Evolutionary conservation across 2,888 invertebrate species (phyloP), one percentile per base, ranked within the genome.

Genomic region (Julus scandinavius): DNA sequence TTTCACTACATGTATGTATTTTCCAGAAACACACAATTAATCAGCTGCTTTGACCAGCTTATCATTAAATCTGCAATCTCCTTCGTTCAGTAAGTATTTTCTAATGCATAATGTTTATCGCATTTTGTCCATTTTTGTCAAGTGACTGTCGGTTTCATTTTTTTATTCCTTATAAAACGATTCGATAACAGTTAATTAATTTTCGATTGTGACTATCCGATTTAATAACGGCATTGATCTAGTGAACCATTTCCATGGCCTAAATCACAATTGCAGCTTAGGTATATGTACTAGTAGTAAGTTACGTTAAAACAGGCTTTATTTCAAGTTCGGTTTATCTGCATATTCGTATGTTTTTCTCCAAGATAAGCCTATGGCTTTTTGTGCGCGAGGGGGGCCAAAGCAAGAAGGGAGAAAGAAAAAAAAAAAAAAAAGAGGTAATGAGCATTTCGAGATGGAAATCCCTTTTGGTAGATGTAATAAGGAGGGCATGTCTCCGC

Each of bases 201-300:
- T 80, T 80, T 80, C 38, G 80, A 80, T 80, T 38, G 72, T 72
- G 72, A 20, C 80, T 54, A 50, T 85, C 45, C 41, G 45, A 50
- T 87, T 49, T 20, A 58, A 58, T 58, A 87, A 87, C 87, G 58
- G 87, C 87, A 87, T 87, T 87, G 87, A 87, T 87, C 87, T 87
- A 87, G 87, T 87, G 87, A 63, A 7, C 87, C n/a, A 54, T 87
- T 87, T 87, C 17, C 54, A 40, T 87, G 87, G 54, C 87, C 87
- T 54, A 87, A 54, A 54, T 87, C 40, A 85, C 6, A 72, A 20
- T 3, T 38, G 20, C 63, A 11, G 54, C 63, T n/a, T 63, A 80
- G 20, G 80, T 80, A 29, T 29, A 29, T 29, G 29, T 29, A 29
- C 29, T 29, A 29, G 29, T 29, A 29, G 1, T 29, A 80, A 80